These are phyloP conservation scores for Beaufortia kweichowensis DNA, from an alignment of 2,113 vertebrate species.

Conservation along the genomic window DNA sequence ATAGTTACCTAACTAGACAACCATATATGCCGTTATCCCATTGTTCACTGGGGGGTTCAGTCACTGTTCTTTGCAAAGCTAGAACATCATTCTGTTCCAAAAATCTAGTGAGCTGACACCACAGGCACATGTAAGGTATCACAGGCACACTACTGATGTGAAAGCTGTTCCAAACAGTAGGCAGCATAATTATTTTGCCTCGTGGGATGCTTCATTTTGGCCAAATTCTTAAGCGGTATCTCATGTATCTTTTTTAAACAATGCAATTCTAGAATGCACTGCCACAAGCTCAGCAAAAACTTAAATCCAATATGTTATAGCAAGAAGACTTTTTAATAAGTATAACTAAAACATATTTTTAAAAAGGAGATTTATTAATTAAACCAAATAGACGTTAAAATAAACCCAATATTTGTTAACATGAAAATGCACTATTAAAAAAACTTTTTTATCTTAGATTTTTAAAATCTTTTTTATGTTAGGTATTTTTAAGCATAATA, in stretches of 20 bases:
- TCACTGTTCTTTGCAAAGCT: background rate
- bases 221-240: background rate
- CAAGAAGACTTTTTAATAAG: too few relatives aligned
- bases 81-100: background rate
- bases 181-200: slow-evolving; percentile 19
- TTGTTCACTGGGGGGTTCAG: background rate
- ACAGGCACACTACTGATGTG: background rate
- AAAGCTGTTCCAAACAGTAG: background rate
- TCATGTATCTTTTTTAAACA: background rate
- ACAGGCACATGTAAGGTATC: background rate
- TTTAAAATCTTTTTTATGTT: too few relatives aligned
- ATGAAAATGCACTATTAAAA: too few relatives aligned
- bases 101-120: background rate
- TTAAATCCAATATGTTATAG: too few relatives aligned
- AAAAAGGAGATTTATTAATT: too few relatives aligned
- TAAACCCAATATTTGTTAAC: too few relatives aligned
- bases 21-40: background rate
- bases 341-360: too few relatives aligned
- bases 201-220: slow-evolving; percentile 6
- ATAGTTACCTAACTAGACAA: background rate
- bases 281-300: too few relatives aligned
- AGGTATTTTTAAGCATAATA: too few relatives aligned
- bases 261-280: background rate
- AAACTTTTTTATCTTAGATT: too few relatives aligned
- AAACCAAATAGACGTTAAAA: too few relatives aligned